A percentile compares a stretch with the other conserved stretches of the same genome.
Conservation (phyloP, 2,888 invertebrate genomes). For the Rhamnusium bicolor region DNA sequence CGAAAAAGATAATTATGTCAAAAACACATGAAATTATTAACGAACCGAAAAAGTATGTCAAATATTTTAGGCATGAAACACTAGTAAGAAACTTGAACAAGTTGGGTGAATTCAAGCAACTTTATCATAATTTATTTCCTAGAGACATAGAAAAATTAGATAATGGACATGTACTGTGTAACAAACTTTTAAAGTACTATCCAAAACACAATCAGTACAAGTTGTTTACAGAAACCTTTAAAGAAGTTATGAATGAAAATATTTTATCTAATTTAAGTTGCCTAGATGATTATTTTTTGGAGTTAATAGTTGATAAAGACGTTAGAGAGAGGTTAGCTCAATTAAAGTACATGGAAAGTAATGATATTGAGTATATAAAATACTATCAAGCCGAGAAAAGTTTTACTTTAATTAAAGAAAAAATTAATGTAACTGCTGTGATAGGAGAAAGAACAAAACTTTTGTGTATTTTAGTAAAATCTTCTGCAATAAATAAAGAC, state of each 20-base stretch:
- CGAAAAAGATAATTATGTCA: neutral
- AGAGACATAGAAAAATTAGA: neutral
- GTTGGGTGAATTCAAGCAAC: neutral
- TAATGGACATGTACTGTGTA: neutral
- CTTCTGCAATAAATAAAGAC: slow-evolving; percentile 9
- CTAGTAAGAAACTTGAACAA: slow-evolving; percentile 18
- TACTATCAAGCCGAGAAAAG: neutral
- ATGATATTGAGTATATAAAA: neutral
- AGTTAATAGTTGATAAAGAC: neutral
- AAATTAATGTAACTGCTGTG: neutral
- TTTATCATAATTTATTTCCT: slow-evolving; percentile 16
- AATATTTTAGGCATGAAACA: slow-evolving; percentile 4
- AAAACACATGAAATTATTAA: slow-evolving; percentile 1
- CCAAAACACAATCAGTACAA: slow-evolving; percentile 1
- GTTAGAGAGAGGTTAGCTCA: neutral
- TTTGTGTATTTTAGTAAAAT: neutral
- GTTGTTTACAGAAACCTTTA: slow-evolving; percentile 2
- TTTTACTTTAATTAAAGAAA: slow-evolving; percentile 1
- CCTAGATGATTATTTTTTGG: neutral
- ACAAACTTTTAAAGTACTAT: neutral
- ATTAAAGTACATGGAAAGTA: neutral
- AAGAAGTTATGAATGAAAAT: slow-evolving; percentile 2
- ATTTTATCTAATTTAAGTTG: neutral
- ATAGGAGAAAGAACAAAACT: neutral
- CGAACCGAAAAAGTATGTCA: slow-evolving; percentile 3